Base-by-base conservation (phyloP, 2,888 invertebrate genomes). In the Ashinkailepas kermadecensis region DNA sequence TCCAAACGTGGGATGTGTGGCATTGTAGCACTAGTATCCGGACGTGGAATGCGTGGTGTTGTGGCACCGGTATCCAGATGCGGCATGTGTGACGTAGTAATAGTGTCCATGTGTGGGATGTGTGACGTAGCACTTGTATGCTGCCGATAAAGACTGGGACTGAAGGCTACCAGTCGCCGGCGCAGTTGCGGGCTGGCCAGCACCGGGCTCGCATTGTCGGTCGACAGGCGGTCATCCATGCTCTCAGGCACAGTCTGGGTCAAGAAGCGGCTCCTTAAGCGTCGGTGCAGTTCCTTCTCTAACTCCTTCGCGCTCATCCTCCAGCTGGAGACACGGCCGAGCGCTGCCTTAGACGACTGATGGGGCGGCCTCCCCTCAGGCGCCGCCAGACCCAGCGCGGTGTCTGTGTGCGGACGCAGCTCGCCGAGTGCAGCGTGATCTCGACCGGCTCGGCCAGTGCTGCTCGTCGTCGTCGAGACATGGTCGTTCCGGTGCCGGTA, bases 191-290 rank as follows among this genome's bases (percentile, higher is more conserved):
- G 74, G 6, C 74, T 74, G 74, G 74, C 9, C 18, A n/a, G 18
- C 54, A 56, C 56, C 21, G 74, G 74, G 21, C 74, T 74, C 56
- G 54, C 54, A 21, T 18, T 13, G 39, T 74, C 74, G 10, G 15
- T 12, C 54, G 74, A 15, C 54, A 56, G 18, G 21, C 74, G 74
- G 11, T 56, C 74, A 18, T 56, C 74, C 74, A 74, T 54, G 7
- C 74, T 21, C 56, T 74, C 74, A 9, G 74, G 74, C 56, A 74
- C 74, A 18, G 74, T 74, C 56, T 74, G 74, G 12, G 74, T 74
- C 54, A 74, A 56, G 56, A 74, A 74, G 74, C 74, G 74, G 21
- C 74, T 74, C 21, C 74, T 15, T 54, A 74, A 74, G 54, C 74
- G 54, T 10, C 74, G 74, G 10, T 8, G 18, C 18, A 56, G 74